Base-by-base conservation (phyloP, 2,888 invertebrate species). In the Terebella lapidaria region DNA sequence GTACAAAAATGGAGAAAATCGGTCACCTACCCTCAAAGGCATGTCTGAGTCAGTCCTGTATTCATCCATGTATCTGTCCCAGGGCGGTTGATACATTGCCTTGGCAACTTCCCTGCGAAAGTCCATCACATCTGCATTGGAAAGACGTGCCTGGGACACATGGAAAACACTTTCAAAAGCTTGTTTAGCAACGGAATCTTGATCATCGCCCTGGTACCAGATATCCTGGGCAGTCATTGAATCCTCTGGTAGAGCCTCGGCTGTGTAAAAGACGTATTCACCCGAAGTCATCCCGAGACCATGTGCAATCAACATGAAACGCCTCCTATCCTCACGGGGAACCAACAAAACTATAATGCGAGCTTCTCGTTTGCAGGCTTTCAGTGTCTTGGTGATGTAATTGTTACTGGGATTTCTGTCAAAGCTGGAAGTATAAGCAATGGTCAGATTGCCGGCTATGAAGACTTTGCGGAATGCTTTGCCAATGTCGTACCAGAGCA, bases 121-220 rank as follows among this genome's bases (percentile, higher is more conserved):
- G 1, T 46, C 49, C 24, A 53, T 56, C 20, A 66, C 55, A 35
- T 53, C 53, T 18, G 54, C 54, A 22, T 52, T 52, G 4, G 56
- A 29, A 10, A 62, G 47, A 3, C 58, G 58, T 5, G 66, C 62
- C 45, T 64, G 28, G 1, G 64, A 54, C 15, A 66, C 78, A 56
- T 76, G 74, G 56, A 78, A 73, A 10, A 78, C 77, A 5, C 72
- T 70, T 64, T 76, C 73, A 47, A 74, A 76, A 10, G 75, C 75
- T 55, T 71, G 59, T 49, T 71, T 71, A 2, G 76, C 77, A 2
- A 69, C 71, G 0, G 64, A 66, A 58, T 78, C 74, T 46, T 70
- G 42, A 1, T 69, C 66, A 56, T 78, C 76, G 57, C 71, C 69
- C 15, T 72, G 60, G 30, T 64, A 64, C 78, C 78, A 78, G 42